phyloP scores from a whole-genome alignment of 2,797 vertebrate species.

The Peromyscus eremicus region DNA sequence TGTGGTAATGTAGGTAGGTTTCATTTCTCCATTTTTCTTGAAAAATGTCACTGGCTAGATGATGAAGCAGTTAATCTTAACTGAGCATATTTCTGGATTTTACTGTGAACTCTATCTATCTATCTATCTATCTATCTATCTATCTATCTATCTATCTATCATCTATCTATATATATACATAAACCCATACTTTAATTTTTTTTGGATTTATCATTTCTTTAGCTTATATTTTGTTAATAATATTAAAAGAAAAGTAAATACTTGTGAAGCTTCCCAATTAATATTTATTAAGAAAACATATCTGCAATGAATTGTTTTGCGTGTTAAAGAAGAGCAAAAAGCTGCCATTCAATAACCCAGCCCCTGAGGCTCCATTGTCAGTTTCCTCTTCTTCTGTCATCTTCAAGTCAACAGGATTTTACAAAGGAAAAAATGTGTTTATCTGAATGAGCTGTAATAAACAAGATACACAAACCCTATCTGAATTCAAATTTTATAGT shows the following conservation, averaged over 20 bases:
- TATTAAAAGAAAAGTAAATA: conserved; percentile 13
- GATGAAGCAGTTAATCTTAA: background rate
- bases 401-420: background rate
- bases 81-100: background rate
- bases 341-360: background rate
- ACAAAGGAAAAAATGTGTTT: background rate
- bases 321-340: background rate
- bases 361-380: background rate
- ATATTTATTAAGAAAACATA: conserved; percentile 32
- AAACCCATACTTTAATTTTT: conserved; percentile 39
- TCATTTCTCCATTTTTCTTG: background rate
- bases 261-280: background rate
- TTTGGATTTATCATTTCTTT: background rate
- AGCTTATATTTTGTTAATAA: background rate
- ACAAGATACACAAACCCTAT: background rate
- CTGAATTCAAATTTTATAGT: background rate
- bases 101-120: background rate
- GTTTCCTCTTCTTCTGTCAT: background rate
- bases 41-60: background rate
- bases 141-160: no score
- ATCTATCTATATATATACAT: background rate
- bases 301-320: background rate
- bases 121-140: no score
- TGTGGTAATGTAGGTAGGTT: background rate
- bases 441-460: background rate